A percentile compares a stretch with the other conserved stretches of the same genome.
phyloP scores from a whole-genome alignment of 2,888 invertebrate species.

The Steinernema carpocapsae region DNA sequence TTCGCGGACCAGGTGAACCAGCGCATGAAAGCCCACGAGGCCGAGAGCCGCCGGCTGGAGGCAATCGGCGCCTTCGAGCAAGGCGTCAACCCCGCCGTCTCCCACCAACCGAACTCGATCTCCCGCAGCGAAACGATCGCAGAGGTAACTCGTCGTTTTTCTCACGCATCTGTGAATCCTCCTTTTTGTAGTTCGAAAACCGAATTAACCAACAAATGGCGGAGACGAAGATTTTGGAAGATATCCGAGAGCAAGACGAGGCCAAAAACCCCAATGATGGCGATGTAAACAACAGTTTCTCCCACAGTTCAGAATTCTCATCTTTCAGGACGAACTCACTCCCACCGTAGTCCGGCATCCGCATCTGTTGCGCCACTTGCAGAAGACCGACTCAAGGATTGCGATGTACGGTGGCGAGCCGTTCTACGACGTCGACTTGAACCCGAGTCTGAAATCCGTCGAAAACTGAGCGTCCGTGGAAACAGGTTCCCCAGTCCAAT shows the following conservation, averaged over 20 bases:
- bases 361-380: background rate
- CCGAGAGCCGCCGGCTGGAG: conserved; percentile 6
- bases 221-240: conserved; percentile 19
- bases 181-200: conserved; percentile 4
- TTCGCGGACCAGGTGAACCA: background rate
- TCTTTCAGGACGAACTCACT: conserved; percentile 19
- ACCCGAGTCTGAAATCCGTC: conserved; percentile 17
- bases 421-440: conserved; percentile 23
- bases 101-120: background rate
- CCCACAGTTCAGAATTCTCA: background rate
- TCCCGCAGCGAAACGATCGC: conserved; percentile 9
- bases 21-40: background rate
- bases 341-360: conserved; percentile 20
- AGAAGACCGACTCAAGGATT: conserved; percentile 18
- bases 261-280: conserved; percentile 9
- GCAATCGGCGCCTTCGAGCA: background rate
- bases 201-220: conserved; percentile 6
- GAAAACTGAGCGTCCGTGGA: background rate
- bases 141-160: background rate
- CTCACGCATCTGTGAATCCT: background rate
- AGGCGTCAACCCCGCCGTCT: conserved; percentile 2
- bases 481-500: background rate
- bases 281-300: background rate
- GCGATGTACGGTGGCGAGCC: conserved; percentile 24
- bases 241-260: conserved; percentile 16